Percentiles rank a stretch among this genome's conserved stretches.
These are phyloP conservation scores for Calameuta pallipes DNA, from an alignment of 2,888 invertebrate species.

Conservation along the genomic window DNA sequence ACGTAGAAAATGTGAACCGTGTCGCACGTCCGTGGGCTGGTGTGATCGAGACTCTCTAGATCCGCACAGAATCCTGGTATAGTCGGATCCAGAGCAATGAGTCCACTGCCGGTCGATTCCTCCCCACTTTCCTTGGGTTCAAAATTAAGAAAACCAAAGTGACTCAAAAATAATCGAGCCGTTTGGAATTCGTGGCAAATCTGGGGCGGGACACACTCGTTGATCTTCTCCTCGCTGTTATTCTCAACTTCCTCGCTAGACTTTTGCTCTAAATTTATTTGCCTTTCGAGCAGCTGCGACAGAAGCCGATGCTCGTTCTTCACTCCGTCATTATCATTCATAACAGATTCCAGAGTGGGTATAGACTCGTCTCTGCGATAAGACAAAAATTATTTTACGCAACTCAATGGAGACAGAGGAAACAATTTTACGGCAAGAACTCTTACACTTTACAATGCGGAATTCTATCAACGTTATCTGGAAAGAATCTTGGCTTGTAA, in stretches of 20 bases:
- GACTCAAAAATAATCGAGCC: conserved; percentile 92
- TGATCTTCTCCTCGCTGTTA: conserved; percentile 67
- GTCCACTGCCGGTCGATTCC: conserved; percentile 66
- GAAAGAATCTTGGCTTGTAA: conserved; percentile 80
- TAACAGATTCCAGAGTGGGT: conserved; percentile 85
- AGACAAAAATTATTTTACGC: not conserved
- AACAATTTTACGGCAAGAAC: conserved; percentile 9
- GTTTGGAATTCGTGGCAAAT: conserved; percentile 95
- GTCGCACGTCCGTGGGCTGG: conserved; percentile 88
- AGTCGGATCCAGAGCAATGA: conserved; percentile 79
- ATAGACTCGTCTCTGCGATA: conserved; percentile 85
- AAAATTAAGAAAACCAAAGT: conserved; percentile 86
- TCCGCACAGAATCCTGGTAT: conserved; percentile 81
- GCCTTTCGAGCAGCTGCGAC: conserved; percentile 78
- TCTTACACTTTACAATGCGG: conserved; percentile 84
- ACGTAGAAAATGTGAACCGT: conserved; percentile 96
- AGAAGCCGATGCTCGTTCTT: conserved; percentile 75
- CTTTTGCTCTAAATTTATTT: conserved; percentile 69
- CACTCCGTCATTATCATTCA: conserved; percentile 69
- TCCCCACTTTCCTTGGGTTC: conserved; percentile 63
- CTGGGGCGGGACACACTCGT: conserved; percentile 83
- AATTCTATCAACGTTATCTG: conserved; percentile 82
- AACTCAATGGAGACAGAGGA: not conserved
- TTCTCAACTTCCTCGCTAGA: conserved; percentile 62
- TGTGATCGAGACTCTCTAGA: conserved; percentile 84